Conservation (phyloP, 2,797 vertebrate genomes). For the Poeciliopsis presidionis region DNA sequence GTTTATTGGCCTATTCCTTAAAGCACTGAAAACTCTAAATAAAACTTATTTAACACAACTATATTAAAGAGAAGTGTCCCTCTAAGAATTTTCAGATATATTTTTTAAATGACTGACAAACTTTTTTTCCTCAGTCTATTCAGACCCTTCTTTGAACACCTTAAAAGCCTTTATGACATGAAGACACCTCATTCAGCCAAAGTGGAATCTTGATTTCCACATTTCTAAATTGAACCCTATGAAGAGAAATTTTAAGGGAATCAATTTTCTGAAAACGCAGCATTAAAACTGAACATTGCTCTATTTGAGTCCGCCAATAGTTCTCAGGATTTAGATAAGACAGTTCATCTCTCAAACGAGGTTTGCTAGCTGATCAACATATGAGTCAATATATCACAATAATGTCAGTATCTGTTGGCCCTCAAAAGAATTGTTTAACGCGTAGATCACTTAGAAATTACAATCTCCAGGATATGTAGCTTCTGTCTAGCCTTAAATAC, state of each 20-base stretch:
- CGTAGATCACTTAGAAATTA: conserved; percentile 52
- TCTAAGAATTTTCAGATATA: background rate
- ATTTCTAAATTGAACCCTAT: background rate
- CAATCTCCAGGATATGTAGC: conserved; percentile 47
- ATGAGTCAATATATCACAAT: conserved; percentile 39
- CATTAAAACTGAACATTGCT: background rate
- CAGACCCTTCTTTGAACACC: background rate
- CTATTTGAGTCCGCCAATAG: background rate
- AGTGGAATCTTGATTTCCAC: background rate
- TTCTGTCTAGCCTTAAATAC: conserved; percentile 41
- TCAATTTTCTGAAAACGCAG: background rate
- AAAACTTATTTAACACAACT: background rate
- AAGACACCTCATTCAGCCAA: background rate
- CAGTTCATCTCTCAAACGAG: background rate
- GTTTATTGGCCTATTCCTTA: background rate
- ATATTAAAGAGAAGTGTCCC: background rate
- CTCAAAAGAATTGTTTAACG: conserved; percentile 50
- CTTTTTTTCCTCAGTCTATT: background rate
- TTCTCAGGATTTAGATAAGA: background rate
- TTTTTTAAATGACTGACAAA: background rate
- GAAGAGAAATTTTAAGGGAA: background rate
- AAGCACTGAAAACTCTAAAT: background rate
- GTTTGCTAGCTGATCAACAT: background rate
- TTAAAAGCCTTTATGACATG: background rate
- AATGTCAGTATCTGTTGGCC: conserved; percentile 36